Percentiles rank a stretch among this genome's conserved stretches.
phyloP scores from a whole-genome alignment of 2,113 vertebrate genomes.

The Microtus montanus region DNA sequence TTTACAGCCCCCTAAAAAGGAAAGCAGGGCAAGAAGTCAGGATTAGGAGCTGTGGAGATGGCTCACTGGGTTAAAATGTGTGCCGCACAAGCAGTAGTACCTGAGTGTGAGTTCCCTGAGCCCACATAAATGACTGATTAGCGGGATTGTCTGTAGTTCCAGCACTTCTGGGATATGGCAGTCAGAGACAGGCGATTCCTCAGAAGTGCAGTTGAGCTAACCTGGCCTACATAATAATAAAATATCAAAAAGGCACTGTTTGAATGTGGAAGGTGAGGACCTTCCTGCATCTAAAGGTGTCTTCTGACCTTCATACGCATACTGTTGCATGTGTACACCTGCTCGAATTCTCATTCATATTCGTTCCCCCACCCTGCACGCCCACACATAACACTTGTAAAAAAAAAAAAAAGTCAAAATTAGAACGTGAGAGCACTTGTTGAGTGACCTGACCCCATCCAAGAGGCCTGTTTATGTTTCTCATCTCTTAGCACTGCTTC shows the following conservation, averaged over 20 bases:
- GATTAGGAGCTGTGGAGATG: not conserved
- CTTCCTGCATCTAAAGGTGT: not conserved
- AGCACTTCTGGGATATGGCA: not conserved
- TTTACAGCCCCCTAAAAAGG: not conserved
- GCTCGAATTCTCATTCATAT: not conserved
- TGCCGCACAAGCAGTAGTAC: not conserved
- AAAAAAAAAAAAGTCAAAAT: not conserved
- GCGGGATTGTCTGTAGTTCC: not conserved
- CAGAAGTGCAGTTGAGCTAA: not conserved
- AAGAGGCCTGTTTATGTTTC: not conserved
- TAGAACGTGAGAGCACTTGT: not conserved
- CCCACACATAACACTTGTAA: not conserved
- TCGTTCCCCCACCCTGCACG: not conserved
- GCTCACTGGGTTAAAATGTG: not conserved
- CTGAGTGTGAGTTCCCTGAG: not conserved
- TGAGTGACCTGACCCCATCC: not conserved
- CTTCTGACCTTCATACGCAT: not conserved
- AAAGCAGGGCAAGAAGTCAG: not conserved
- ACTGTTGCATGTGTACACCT: not conserved
- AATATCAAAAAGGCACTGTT: not conserved
- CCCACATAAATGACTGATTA: not conserved
- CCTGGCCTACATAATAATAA: not conserved
- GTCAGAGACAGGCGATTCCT: not conserved
- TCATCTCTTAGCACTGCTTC: not conserved
- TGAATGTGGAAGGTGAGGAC: not conserved